Percentiles rank a stretch among this genome's conserved stretches.
Conservation (phyloP, 1,140 invertebrate genomes). For the Tetramorium parvispinum region DNA sequence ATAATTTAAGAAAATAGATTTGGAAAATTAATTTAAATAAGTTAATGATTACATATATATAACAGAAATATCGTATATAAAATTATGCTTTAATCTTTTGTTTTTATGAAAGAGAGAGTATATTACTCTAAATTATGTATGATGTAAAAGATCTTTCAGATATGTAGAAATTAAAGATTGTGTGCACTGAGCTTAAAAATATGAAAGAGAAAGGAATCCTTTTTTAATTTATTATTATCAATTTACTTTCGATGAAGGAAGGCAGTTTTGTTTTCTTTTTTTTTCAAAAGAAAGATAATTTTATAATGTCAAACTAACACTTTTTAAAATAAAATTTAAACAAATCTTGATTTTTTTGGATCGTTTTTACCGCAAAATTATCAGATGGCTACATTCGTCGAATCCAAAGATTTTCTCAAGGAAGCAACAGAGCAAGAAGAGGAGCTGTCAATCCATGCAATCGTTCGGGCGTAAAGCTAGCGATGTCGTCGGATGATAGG, state of each 20-base stretch:
- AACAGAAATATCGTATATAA: not conserved
- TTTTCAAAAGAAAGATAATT: not conserved
- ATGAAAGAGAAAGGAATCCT: not conserved
- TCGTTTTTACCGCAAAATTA: constrained; percentile 56
- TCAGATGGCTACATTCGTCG: constrained; percentile 15
- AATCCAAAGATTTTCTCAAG: constrained; percentile 16
- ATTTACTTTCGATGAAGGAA: not conserved
- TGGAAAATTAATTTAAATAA: not conserved
- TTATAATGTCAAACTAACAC: not conserved
- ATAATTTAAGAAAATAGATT: not conserved
- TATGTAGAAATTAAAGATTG: not conserved
- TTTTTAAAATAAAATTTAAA: not conserved
- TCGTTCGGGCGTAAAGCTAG: constrained; percentile 32
- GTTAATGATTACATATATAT: not conserved
- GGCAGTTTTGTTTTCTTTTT: not conserved
- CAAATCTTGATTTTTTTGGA: not conserved
- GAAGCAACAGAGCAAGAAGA: constrained; percentile 29
- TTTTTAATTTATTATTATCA: not conserved
- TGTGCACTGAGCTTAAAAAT: not conserved
- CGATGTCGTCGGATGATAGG: not conserved
- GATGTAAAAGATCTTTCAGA: not conserved
- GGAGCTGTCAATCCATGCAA: constrained; percentile 40
- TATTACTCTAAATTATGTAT: not conserved
- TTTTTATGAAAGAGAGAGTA: not conserved
- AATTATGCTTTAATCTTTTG: not conserved